Evolutionary conservation across 2,113 vertebrate species (phyloP), one percentile per base, ranked within the genome.

Genomic region (Spea multiplicata): DNA sequence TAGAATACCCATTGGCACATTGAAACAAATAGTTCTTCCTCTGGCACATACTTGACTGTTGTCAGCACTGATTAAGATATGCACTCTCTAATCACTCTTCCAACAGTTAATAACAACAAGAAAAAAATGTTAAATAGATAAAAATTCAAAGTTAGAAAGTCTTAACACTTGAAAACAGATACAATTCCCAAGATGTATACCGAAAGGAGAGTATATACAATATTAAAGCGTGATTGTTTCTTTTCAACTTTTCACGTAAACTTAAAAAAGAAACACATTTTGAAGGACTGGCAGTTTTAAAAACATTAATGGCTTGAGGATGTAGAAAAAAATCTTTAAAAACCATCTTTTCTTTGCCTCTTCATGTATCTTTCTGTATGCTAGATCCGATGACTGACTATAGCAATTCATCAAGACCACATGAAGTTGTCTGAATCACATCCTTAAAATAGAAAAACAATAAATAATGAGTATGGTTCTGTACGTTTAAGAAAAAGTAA

Each of bases 1-100:
- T 85, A 83, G 83, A 86, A 83, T 86, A 84, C 83, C 86, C 83
- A 85, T 74, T 86, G 87, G 88, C 84, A 87, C 83, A 84, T 73
- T 75, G 83, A 85, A 84, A 86, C 84, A 83, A 81, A 83, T 88
- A 87, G 83, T 84, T 89, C 81, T 85, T 75, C 64, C 61, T 86
- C 86, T 85, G 76, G 84, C 83, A 87, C 70, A 85, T 89, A 86
- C 86, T 83, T 84, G 83, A 69, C 83, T 84, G 80, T 83, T 85
- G 81, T 84, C 84, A 84, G n/a, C 82, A 68, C 71, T 0, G 0
- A 81, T 84, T 84, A 86, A 82, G 87, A 78, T 67, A 81, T 83
- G 76, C 75, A 70, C 77, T 17, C 80, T 83, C 79, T 83, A 83
- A 81, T 47, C 0, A 0, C 65, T 86, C 78, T 59, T 88, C 66